Base-by-base conservation (phyloP, 1,140 invertebrate genomes). In the Dryas iulia region DNA sequence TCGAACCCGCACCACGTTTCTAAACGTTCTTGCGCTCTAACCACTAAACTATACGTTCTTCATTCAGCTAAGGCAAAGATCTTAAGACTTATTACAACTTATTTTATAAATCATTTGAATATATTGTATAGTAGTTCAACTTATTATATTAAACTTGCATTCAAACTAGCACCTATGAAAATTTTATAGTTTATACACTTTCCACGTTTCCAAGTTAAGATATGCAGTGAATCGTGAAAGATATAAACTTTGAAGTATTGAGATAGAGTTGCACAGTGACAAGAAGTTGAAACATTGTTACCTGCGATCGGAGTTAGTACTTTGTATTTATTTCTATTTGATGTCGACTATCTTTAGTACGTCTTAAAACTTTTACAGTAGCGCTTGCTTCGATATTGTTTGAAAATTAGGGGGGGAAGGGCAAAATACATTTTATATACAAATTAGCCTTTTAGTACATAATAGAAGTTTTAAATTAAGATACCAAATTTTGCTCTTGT, bases 201-300 rank as follows among this genome's bases (percentile, higher is more conserved):
- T 28, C 26, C 18, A 18, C 39, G 39, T 21, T n/a, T 47, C 18
- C 39, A 47, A 47, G 39, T 47, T 14, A 62, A 62, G 59, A 28
- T 30, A 62, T 52, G 39, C 39, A 62, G 0, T n/a, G 33, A 39
- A 59, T 24, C 31, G 58, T 47, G 59, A 53, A 23, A 26, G 24
- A 11, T 23, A 61, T 52, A 62, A 52, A 62, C 39, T 52, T 21
- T 24, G 31, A 62, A 62, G 59, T 62, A 53, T 52, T 33, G 39
- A 47, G 39, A 47, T 47, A 47, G 39, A 39, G 5, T n/a, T 47
- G 39, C 39, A 39, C 14, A 47, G 2, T 47, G 39, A 47, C 39
- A 47, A 47, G 39, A 47, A 47, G 39, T 10, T 47, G 39, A 47
- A 47, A 47, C 39, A 47, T 47, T 47, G 35, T 47, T 47, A 47